Base-by-base conservation (phyloP, 2,113 vertebrate species). In the Typhlomys cinereus region DNA sequence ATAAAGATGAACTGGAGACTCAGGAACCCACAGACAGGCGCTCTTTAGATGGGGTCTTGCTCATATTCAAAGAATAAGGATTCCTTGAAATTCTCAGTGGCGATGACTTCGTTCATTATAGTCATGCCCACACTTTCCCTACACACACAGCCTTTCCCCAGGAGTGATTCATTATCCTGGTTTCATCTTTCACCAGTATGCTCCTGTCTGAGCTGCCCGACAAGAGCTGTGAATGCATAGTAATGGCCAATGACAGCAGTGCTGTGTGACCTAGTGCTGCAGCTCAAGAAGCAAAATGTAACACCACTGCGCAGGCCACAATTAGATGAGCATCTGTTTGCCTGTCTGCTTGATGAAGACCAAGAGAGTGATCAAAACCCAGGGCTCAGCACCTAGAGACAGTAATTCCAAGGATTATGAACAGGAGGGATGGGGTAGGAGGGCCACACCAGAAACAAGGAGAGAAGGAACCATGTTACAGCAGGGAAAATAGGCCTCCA, bases 71-170 rank as follows among this genome's bases (percentile, higher is more conserved):
- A 81, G 85, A 73, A 83, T 34, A 71, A 95, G 84, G 74, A 96
- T 84, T 91, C 81, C 69, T 83, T 90, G 91, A 95, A 94, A 74
- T 89, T 89, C 90, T 94, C 94, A 74, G 78, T 86, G 88, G 93
- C 80, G 70, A 85, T 90, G 70, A 48, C 64, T 52, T 89, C 83
- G 80, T 93, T 89, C 93, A 92, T 83, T 85, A 67, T 23, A 54
- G 41, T 66, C 79, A 41, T 13, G 48, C 59, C 75, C 79, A 57
- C 27, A 57, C 48, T 90, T 91, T 57, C 76, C 62, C 57, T 64
- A 50, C 78, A 71, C 95, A n/a, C 93, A 76, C 36, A 69, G 59
- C 74, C 88, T 90, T 92, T 83, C 59, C 84, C 86, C 80, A 54
- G 59, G 61, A 88, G 46, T 71, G 57, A 23, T 62, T 34, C n/a